Percentiles rank a stretch among this genome's conserved stretches.
These are phyloP conservation scores for Condylura cristata DNA, from an alignment of 2,113 vertebrate species.

Conservation along the genomic window DNA sequence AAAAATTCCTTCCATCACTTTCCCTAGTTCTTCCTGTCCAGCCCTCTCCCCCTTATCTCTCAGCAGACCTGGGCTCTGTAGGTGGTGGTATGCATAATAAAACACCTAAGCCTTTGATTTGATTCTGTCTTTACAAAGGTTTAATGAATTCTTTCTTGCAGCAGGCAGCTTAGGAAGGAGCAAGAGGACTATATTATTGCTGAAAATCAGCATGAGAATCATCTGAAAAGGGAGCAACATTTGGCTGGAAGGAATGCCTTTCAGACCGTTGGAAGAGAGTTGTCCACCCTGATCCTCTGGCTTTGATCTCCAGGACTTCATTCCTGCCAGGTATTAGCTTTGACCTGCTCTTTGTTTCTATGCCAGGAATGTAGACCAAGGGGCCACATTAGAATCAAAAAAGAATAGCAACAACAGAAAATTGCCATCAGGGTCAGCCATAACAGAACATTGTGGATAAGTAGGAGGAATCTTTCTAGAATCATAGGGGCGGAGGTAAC, in stretches of 20 bases:
- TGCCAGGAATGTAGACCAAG: slow-evolving; percentile 49
- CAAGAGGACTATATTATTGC: slow-evolving; percentile 21
- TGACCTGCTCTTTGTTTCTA: slow-evolving; percentile 45
- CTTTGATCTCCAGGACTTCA: slow-evolving; percentile 66
- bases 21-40: not conserved
- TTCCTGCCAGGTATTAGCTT: slow-evolving; percentile 43
- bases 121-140: slow-evolving; percentile 52
- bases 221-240: not conserved
- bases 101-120: slow-evolving; percentile 49
- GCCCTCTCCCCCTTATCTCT: not conserved
- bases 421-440: not conserved
- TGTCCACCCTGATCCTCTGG: slow-evolving; percentile 1
- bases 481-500: not conserved
- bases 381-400: not conserved
- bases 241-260: slow-evolving; percentile 10
- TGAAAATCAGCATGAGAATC: not conserved
- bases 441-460: not conserved
- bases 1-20: not conserved
- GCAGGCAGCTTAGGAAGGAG: not conserved
- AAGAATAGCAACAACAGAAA: slow-evolving; percentile 25
- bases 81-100: slow-evolving; percentile 25
- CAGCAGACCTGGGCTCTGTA: not conserved
- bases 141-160: slow-evolving; percentile 39
- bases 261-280: slow-evolving; percentile 18
- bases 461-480: not conserved